Conservation (phyloP, 2,113 vertebrate species). For the Sus scrofa region DNA sequence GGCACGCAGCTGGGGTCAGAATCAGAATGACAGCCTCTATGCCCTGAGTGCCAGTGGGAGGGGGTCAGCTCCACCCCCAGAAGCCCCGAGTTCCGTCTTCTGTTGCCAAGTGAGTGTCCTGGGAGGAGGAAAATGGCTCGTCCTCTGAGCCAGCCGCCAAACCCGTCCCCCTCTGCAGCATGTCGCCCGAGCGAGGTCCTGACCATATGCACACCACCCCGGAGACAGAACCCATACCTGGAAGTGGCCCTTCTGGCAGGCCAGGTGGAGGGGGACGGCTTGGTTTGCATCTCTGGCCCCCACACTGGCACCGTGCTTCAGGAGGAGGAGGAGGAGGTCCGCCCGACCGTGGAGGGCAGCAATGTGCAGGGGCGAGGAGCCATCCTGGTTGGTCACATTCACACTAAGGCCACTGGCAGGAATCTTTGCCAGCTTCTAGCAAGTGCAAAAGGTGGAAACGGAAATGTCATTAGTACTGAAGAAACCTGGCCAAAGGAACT, state of each 20-base stretch:
- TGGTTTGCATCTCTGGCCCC: conserved; percentile 89
- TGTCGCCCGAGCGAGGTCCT: background rate
- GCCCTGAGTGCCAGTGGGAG: background rate
- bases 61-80: no score
- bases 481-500: background rate
- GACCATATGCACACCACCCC: no score
- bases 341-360: conserved; percentile 93
- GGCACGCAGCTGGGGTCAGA: background rate
- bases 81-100: background rate
- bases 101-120: background rate
- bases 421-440: conserved; percentile 87
- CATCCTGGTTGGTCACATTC: conserved; percentile 91
- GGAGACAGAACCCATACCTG: conserved; percentile 86
- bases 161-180: no score
- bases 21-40: background rate
- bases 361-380: conserved; percentile 92
- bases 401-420: conserved; percentile 90
- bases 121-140: background rate
- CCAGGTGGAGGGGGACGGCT: conserved; percentile 94
- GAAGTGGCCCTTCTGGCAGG: conserved; percentile 93
- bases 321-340: conserved; percentile 88
- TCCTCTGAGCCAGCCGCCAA: background rate
- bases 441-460: background rate
- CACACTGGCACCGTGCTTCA: conserved; percentile 90
- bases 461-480: background rate